Percentiles rank a stretch among this genome's conserved stretches.
Evolutionary conservation across 2,888 invertebrate species (phyloP).

Genomic region (Trachelus tabidus): DNA sequence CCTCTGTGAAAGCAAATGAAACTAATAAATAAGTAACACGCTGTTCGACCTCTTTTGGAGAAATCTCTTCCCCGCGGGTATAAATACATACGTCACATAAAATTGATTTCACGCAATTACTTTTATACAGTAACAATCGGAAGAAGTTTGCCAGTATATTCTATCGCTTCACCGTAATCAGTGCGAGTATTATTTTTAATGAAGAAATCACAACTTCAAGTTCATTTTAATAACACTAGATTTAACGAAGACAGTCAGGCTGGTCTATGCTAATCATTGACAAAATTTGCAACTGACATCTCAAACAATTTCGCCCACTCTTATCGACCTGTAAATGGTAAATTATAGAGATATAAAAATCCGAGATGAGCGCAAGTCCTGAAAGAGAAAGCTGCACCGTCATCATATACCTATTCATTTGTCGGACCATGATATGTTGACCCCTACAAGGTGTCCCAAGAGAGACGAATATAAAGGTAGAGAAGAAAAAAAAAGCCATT

Average conservation of each 20-base stretch:
- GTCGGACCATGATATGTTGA: not conserved
- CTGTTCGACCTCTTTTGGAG: not conserved
- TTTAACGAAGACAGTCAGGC: not conserved
- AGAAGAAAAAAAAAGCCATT: not conserved
- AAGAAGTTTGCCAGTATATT: not conserved
- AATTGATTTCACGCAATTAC: not conserved
- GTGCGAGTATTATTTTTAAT: not conserved
- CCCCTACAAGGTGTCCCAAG: not conserved
- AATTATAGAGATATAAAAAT: not conserved
- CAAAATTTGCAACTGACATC: not conserved
- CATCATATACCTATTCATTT: not conserved
- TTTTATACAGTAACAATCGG: not conserved
- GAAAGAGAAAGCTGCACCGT: conserved; percentile 13
- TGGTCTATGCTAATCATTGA: not conserved
- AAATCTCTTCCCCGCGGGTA: conserved; percentile 1
- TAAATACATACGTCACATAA: not conserved
- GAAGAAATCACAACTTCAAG: not conserved
- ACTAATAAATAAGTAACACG: not conserved
- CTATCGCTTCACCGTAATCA: too few relatives aligned
- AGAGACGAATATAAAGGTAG: not conserved
- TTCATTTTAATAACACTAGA: not conserved
- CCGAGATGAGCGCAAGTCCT: not conserved
- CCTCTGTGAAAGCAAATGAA: not conserved
- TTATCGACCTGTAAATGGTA: not conserved
- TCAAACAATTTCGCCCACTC: not conserved